Evolutionary conservation across 2,888 invertebrate genomes (phyloP), one percentile per base, ranked within the genome.

Genomic region (Lapara coniferarum): DNA sequence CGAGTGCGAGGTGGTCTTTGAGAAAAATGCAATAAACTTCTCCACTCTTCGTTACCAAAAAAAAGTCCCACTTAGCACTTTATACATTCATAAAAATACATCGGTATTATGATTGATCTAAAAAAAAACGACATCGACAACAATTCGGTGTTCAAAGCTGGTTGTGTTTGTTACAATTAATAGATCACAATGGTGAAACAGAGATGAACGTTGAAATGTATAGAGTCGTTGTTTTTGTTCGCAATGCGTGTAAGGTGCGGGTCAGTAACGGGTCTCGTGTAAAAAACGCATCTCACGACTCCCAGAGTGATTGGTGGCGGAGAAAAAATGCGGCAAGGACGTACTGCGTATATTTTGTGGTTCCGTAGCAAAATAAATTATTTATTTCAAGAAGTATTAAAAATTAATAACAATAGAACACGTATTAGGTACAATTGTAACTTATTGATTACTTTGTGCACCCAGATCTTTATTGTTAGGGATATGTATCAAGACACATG

Each of bases 201-300:
- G 69, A 75, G 71, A 81, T 84, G 78, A 76, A 79, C 68, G 73
- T 73, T 68, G 71, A 75, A 74, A 75, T 73, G 52, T 69, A 66
- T 66, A 74, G 72, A 76, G 69, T 75, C 72, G 70, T 75, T 71
- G 71, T 74, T 74, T 75, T 74, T 75, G 70, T 74, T 72, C 72
- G 72, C 74, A 71, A 69, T 30, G 74, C 73, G 78, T 77, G 77
- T 80, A 79, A 81, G 81, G 83, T 82, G 83, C 83, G 81, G 85
- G 85, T 86, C 86, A 83, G 76, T 89, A 90, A 89, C 89, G 87
- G 87, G 83, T 80, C 79, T 78, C 71, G 74, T 75, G 77, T 81
- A 87, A 92, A 88, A 91, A 91, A 86, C 81, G 80, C 79, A 83
- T 84, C 87, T 89, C 91, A 91, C 91, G 91, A 90, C 87, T 89